Percentiles rank a stretch among this genome's conserved stretches.
Evolutionary conservation across 2,113 vertebrate species (phyloP).

Genomic region (Anguilla japonica): DNA sequence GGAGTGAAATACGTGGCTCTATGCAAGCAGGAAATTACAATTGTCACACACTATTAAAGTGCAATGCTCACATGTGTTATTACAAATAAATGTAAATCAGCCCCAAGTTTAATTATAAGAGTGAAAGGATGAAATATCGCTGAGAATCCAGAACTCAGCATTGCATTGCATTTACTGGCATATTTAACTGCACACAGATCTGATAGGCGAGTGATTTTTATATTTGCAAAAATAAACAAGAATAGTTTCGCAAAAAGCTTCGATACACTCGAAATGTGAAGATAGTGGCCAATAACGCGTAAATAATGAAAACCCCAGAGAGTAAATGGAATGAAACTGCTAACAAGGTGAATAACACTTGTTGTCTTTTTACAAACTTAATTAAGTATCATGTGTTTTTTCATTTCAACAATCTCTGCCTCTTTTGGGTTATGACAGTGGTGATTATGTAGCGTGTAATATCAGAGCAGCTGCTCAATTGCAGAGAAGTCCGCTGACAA

Average conservation of each 20-base stretch:
- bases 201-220: neutral
- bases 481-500: slow-evolving; percentile 85
- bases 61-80: too few relatives aligned
- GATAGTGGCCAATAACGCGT: neutral
- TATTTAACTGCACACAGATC: neutral
- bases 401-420: slow-evolving; percentile 47
- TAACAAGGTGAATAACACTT: slow-evolving; percentile 48
- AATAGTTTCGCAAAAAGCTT: neutral
- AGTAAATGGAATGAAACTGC: slow-evolving; percentile 40
- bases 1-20: too few relatives aligned
- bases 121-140: neutral
- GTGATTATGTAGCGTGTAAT: slow-evolving; percentile 83
- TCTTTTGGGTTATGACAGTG: slow-evolving; percentile 70
- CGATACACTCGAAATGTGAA: neutral
- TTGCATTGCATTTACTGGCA: neutral
- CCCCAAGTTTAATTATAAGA: too few relatives aligned
- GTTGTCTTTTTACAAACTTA: slow-evolving; percentile 41
- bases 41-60: too few relatives aligned
- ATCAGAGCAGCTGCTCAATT: slow-evolving; percentile 83
- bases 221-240: neutral
- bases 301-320: slow-evolving; percentile 15
- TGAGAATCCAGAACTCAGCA: neutral
- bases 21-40: too few relatives aligned
- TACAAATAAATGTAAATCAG: too few relatives aligned
- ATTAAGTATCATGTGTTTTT: slow-evolving; percentile 50